Evolutionary conservation across 2,113 vertebrate species (phyloP).

Genomic region (Perognathus longimembris): DNA sequence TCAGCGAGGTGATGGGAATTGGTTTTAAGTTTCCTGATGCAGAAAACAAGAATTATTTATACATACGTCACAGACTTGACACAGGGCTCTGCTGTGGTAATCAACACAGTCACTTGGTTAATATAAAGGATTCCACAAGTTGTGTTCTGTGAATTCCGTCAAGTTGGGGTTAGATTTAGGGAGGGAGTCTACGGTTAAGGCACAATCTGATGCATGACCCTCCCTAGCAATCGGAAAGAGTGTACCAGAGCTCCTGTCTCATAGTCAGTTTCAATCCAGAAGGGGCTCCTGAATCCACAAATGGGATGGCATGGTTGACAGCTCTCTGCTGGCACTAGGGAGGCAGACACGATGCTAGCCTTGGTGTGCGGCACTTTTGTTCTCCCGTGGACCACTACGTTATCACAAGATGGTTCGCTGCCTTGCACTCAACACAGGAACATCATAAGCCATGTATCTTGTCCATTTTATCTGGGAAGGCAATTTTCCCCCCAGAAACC

Average conservation of each 20-base stretch:
- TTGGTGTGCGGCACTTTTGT: background rate
- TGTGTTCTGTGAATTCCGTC: background rate
- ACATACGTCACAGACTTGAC: background rate
- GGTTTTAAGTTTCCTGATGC: background rate
- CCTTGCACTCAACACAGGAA: background rate
- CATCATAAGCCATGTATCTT: background rate
- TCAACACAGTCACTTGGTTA: accelerated
- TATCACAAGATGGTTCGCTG: background rate
- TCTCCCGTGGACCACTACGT: background rate
- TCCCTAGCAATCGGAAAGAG: constrained; percentile 2
- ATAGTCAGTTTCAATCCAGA: background rate
- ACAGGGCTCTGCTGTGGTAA: background rate
- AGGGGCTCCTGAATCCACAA: background rate
- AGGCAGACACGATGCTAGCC: accelerated
- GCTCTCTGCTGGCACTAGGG: background rate
- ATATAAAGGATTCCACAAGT: background rate
- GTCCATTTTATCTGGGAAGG: constrained; percentile 10
- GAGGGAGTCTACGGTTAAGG: background rate
- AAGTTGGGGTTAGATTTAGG: background rate
- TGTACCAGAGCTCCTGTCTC: background rate
- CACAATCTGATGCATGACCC: constrained; percentile 1
- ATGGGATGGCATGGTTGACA: background rate
- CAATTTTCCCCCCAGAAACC: background rate
- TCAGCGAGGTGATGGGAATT: background rate
- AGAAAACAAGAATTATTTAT: background rate